Conservation (phyloP, 1,140 invertebrate genomes). For the Steinernema feltiae region DNA sequence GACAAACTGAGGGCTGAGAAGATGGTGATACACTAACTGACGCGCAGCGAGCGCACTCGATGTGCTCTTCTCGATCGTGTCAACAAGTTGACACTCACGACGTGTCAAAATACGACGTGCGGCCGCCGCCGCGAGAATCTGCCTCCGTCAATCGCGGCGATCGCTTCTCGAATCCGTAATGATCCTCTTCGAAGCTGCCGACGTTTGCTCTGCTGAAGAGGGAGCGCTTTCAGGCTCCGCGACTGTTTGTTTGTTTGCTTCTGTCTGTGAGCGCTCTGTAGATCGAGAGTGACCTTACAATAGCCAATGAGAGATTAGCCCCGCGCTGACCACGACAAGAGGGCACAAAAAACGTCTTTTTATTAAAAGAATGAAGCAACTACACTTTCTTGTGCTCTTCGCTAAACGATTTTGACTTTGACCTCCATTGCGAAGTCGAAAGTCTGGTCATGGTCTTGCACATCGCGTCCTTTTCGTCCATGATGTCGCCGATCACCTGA, state of each 20-base stretch:
- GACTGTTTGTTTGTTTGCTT: background rate
- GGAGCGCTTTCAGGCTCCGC: background rate
- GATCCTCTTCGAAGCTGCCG: background rate
- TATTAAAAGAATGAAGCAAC: too few relatives aligned
- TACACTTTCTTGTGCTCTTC: too few relatives aligned
- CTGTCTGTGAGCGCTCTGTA: background rate
- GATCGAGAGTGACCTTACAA: background rate
- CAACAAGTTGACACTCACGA: background rate
- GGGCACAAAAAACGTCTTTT: too few relatives aligned
- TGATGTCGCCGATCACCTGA: background rate
- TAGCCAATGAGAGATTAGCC: too few relatives aligned
- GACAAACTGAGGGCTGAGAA: background rate
- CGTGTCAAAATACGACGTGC: background rate
- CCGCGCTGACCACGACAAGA: too few relatives aligned
- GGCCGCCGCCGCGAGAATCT: too few relatives aligned
- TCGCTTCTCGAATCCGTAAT: background rate
- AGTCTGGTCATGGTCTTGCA: background rate
- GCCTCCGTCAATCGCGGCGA: background rate
- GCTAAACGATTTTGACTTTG: too few relatives aligned
- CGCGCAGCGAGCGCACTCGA: background rate
- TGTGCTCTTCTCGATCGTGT: background rate
- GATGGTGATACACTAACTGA: background rate
- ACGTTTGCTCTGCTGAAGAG: background rate
- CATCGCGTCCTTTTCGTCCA: background rate
- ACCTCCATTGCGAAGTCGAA: too few relatives aligned